Base-by-base conservation (phyloP, 2,113 vertebrate species). In the Dendrocopos noguchii region DNA sequence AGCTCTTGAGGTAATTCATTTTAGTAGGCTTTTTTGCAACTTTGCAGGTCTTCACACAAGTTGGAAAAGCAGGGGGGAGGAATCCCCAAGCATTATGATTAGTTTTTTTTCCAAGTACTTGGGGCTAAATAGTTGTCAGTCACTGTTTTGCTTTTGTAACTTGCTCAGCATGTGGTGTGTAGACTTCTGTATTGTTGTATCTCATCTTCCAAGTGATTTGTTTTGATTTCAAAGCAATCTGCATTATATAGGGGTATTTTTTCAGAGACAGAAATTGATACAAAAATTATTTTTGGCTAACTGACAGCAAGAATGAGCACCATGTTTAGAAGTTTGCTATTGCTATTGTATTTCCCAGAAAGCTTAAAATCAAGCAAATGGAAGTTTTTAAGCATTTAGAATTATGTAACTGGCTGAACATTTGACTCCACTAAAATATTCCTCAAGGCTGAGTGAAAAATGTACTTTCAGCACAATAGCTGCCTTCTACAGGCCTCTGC, bases 1-100 rank as follows among this genome's bases (percentile, higher is more conserved):
- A 24, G 46, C 66, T 83, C 80, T 88, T 73, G 56, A 70, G 80
- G 67, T 74, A 87, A 8, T 76, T 93, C 61, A 60, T 86, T 94
- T 93, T 28, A 9, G 46, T 42, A 68, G 10, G 27, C 36, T 14
- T 71, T 88, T 79, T 77, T 93, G 14, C 19, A 64, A 3, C 65
- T 36, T 90, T 68, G 10, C 83, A 92, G 70, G 71, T 53, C 71
- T 89, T 89, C 59, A 84, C 63, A 33, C 12, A 42, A 84, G 34
- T 42, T 84, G 57, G 29, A 34, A 77, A 15, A 9, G 19, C 14
- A 2, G 11, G 19, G 15, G 2, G 13, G 12, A 8, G 1, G 8
- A 10, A 72, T 34, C 12, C 39, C 25, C 22, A 55, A 33, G 52
- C 15, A 7, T 80, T 79, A 22, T 27, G 29, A n/a, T 59, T 66